A percentile compares a stretch with the other conserved stretches of the same genome.
These are phyloP conservation scores for Microtus ochrogaster DNA, from an alignment of 2,113 vertebrate genomes.

Conservation along the genomic window DNA sequence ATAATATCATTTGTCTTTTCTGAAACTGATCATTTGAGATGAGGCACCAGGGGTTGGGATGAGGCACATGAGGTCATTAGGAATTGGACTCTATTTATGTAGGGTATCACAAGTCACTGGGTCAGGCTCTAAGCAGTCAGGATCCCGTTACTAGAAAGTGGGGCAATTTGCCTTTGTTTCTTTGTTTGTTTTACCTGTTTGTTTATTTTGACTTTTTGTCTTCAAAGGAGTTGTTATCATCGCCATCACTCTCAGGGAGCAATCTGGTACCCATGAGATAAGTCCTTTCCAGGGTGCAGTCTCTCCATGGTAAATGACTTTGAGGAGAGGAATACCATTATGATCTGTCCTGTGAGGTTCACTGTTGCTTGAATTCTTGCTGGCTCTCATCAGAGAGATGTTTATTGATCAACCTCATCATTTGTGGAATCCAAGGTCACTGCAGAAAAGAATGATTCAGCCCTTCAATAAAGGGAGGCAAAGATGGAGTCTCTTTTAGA, in stretches of 20 bases:
- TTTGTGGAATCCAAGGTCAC: not conserved
- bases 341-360: too few species aligned
- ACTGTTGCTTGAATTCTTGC: not conserved
- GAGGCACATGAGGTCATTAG: not conserved
- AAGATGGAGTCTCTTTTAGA: not conserved
- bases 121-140: not conserved
- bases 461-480: not conserved
- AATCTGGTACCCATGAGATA: not conserved
- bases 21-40: not conserved
- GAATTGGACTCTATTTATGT: not conserved
- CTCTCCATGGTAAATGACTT: not conserved
- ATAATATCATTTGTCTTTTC: not conserved
- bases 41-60: not conserved
- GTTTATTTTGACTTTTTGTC: not conserved
- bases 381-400: not conserved
- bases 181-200: not conserved
- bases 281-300: not conserved
- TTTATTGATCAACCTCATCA: too few species aligned
- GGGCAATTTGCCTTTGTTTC: not conserved
- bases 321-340: not conserved
- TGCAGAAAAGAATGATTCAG: not conserved
- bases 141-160: not conserved
- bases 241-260: not conserved
- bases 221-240: not conserved
- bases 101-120: not conserved